Percentiles rank a stretch among this genome's conserved stretches.
These are phyloP conservation scores for Solenopsis fugax DNA, from an alignment of 1,140 invertebrate species.

Conservation along the genomic window DNA sequence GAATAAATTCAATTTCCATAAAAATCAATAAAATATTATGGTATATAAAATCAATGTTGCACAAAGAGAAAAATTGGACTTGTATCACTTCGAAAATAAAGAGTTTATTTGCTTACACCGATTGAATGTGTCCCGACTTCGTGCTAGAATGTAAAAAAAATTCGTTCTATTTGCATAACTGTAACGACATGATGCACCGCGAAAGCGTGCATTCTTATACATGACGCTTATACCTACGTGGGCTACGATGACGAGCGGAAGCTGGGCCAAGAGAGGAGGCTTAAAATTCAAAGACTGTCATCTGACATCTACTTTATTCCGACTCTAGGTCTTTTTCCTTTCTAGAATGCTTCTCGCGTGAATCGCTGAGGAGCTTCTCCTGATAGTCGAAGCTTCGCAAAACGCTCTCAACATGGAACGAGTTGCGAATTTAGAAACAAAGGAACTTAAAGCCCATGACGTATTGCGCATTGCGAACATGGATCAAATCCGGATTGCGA, in stretches of 20 bases:
- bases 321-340: conserved; percentile 1
- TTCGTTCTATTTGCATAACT: not conserved
- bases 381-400: conserved; percentile 5
- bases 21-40: not conserved
- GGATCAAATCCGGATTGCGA: too few relatives aligned
- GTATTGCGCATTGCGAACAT: too few relatives aligned
- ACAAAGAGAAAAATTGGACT: not conserved
- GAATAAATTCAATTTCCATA: not conserved
- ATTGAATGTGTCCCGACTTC: not conserved
- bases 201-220: conserved; percentile 36
- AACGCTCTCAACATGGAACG: conserved; percentile 5
- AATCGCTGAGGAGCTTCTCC: not conserved
- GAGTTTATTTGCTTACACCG: not conserved
- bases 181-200: not conserved
- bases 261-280: not conserved
- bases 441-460: not conserved
- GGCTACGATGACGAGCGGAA: conserved; percentile 3
- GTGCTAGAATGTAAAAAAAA: not conserved
- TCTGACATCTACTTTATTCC: conserved; percentile 42
- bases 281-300: conserved; percentile 56
- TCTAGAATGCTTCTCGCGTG: conserved; percentile 9
- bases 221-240: conserved; percentile 18
- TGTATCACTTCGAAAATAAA: not conserved
- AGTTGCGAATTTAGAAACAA: conserved; percentile 30
- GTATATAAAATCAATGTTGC: not conserved